Conservation (phyloP, 2,888 invertebrate genomes). For the Spatulosminthurus flaviceps region DNA sequence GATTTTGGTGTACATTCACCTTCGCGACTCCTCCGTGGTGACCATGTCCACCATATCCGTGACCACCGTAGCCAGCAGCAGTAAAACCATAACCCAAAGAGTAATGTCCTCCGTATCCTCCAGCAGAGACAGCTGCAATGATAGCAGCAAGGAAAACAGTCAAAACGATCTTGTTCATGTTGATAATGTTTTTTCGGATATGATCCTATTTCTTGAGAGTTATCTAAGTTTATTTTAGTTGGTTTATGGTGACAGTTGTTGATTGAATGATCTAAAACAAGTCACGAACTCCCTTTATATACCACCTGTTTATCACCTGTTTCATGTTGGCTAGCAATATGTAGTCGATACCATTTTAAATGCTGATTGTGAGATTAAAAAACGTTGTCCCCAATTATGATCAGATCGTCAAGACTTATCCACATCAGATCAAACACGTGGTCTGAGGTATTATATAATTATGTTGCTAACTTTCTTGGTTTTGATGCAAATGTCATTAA, state of each 20-base stretch:
- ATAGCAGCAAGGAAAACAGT: constrained; percentile 42
- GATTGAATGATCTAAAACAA: background rate
- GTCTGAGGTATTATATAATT: no score
- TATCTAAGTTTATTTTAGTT: background rate
- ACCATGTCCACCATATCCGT: constrained; percentile 45
- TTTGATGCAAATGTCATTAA: background rate
- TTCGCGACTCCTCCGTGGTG: constrained; percentile 54
- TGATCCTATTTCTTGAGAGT: background rate
- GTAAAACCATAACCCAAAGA: constrained; percentile 43
- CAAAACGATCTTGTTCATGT: constrained; percentile 45
- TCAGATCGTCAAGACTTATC: no score
- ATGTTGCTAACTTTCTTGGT: no score
- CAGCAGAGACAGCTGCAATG: constrained; percentile 35
- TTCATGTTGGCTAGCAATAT: background rate
- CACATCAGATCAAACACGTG: no score
- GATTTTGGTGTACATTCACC: constrained; percentile 57
- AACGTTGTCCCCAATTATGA: no score
- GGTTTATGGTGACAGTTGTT: background rate
- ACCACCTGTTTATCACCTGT: background rate
- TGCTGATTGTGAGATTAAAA: no score
- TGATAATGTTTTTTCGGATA: constrained; percentile 3
- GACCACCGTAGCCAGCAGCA: constrained; percentile 36
- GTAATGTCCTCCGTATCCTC: constrained; percentile 40
- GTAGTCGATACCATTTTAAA: no score
- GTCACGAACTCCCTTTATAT: background rate